phyloP scores from a whole-genome alignment of 2,888 invertebrate genomes.

The Amiota mariae region DNA sequence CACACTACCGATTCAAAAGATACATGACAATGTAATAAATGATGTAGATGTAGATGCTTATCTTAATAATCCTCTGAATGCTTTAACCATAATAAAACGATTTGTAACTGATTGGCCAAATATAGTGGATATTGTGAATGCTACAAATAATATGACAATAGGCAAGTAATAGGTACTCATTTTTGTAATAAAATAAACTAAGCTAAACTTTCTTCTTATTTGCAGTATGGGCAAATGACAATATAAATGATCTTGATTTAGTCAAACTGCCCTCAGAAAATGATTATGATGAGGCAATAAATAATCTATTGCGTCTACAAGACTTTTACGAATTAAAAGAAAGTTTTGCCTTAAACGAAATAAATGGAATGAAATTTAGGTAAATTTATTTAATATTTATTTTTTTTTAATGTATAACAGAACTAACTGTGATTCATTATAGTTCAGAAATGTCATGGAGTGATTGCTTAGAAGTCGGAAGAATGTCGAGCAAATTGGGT shows the following conservation, averaged over 20 bases:
- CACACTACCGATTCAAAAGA: conserved; percentile 51
- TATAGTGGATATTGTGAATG: conserved; percentile 76
- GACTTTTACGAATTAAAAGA: conserved; percentile 78
- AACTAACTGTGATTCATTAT: conserved; percentile 13
- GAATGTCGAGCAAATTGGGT: conserved; percentile 56
- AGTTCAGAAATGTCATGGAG: conserved; percentile 69
- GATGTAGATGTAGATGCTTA: conserved; percentile 55
- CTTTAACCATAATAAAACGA: conserved; percentile 91
- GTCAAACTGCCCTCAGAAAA: conserved; percentile 59
- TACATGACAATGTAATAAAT: conserved; percentile 54
- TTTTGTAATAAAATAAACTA: too few species aligned
- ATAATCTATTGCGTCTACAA: conserved; percentile 74
- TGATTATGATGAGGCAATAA: conserved; percentile 62
- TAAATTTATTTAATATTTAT: conserved; percentile 43
- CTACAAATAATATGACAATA: conserved; percentile 37
- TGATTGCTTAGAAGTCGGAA: conserved; percentile 67
- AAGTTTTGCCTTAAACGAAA: conserved; percentile 76
- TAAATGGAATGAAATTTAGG: conserved; percentile 70
- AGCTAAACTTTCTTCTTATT: conserved; percentile 73
- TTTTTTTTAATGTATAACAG: conserved; percentile 18
- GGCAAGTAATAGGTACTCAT: too few species aligned
- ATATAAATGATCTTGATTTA: conserved; percentile 7
- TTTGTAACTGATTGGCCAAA: conserved; percentile 87
- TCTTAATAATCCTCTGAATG: conserved; percentile 92
- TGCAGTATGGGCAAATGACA: too few species aligned